Percentiles rank a stretch among this genome's conserved stretches.
Evolutionary conservation across 2,113 vertebrate species (phyloP).

Genomic region (Apteryx mantelli): DNA sequence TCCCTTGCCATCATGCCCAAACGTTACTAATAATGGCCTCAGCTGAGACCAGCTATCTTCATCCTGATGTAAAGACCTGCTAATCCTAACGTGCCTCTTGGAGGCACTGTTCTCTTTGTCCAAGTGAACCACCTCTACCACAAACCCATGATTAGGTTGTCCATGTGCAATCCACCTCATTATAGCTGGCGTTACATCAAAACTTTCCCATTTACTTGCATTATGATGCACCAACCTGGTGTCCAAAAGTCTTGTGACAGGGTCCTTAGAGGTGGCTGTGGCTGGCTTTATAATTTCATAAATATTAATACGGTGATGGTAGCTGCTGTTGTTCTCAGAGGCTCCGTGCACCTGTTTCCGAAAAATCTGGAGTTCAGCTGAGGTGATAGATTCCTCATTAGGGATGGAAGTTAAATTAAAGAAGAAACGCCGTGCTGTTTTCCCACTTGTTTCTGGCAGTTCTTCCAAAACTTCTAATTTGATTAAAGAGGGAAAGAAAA

Average conservation of each 20-base stretch:
- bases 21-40: constrained; percentile 94
- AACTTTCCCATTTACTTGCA: constrained; percentile 94
- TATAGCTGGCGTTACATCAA: constrained; percentile 94
- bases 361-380: constrained; percentile 95
- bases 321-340: constrained; percentile 76
- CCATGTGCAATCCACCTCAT: constrained; percentile 91
- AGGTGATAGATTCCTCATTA: constrained; percentile 90
- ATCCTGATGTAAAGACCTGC: constrained; percentile 92
- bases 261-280: constrained; percentile 77
- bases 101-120: constrained; percentile 77
- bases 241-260: constrained; percentile 93
- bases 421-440: constrained; percentile 92
- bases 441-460: constrained; percentile 87
- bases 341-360: constrained; percentile 88
- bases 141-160: constrained; percentile 91
- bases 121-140: constrained; percentile 94
- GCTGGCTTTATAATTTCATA: constrained; percentile 93
- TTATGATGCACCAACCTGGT: constrained; percentile 94
- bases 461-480: constrained; percentile 92
- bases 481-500: background rate
- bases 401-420: constrained; percentile 97
- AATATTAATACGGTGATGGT: constrained; percentile 96
- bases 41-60: constrained; percentile 91
- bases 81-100: constrained; percentile 92
- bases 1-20: constrained; percentile 93